Percentiles rank a stretch among this genome's conserved stretches.
Evolutionary conservation across 2,888 invertebrate genomes (phyloP).

Genomic region (Cosmia trapezina): DNA sequence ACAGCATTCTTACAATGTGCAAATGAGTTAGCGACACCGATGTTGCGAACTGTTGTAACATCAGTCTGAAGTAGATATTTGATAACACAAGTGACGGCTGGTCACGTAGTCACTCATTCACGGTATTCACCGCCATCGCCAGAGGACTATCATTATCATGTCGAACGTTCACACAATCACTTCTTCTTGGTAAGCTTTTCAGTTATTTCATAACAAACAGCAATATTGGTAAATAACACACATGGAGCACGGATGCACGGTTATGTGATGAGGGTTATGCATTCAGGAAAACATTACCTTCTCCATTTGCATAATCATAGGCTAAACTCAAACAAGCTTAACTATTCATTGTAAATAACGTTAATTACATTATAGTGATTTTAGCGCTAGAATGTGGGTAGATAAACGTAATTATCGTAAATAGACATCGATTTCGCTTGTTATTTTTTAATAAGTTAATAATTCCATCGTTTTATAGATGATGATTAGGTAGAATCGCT

Average conservation of each 20-base stretch:
- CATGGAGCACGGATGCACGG: conserved; percentile 4
- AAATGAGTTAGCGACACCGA: conserved; percentile 53
- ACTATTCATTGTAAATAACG: conserved; percentile 50
- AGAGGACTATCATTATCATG: not conserved
- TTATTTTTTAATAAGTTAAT: not conserved
- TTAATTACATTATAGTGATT: conserved; percentile 15
- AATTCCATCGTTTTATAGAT: conserved; percentile 3
- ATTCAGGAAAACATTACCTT: conserved; percentile 40
- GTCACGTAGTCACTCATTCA: conserved; percentile 61
- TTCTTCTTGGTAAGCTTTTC: conserved; percentile 13
- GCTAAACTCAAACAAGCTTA: conserved; percentile 36
- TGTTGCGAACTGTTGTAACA: conserved; percentile 60
- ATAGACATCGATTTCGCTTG: conserved; percentile 25
- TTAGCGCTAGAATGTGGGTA: conserved; percentile 12
- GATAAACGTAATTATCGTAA: conserved; percentile 1
- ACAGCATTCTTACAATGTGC: conserved; percentile 44
- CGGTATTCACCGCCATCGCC: conserved; percentile 13
- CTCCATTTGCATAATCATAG: conserved; percentile 46
- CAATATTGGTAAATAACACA: conserved; percentile 11
- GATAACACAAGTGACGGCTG: conserved; percentile 62
- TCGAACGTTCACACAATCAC: not conserved
- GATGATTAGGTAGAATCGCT: not conserved
- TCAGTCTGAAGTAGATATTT: conserved; percentile 63
- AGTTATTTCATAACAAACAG: conserved; percentile 27
- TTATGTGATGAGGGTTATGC: conserved; percentile 30